Percentiles rank a stretch among this genome's conserved stretches.
Evolutionary conservation across 2,888 invertebrate genomes (phyloP).

Genomic region (Ectemnius lituratus): DNA sequence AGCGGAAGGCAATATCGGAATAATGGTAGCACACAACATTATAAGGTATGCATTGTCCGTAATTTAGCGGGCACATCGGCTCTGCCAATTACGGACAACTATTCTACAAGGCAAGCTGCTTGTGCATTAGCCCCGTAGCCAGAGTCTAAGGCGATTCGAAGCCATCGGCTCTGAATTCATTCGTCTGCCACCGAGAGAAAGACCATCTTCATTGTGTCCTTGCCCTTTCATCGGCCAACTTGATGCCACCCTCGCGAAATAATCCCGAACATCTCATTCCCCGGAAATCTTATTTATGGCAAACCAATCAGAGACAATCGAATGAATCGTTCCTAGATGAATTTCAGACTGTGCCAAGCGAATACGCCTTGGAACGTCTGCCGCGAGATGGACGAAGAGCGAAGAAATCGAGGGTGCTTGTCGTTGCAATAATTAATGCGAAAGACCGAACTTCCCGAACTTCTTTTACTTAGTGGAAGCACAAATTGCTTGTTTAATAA

Average conservation of each 20-base stretch:
- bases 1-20: constrained; percentile 46
- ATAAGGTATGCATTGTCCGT: constrained; percentile 66
- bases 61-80: constrained; percentile 67
- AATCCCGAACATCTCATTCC: constrained; percentile 19
- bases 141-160: constrained; percentile 55
- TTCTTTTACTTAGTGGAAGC: constrained; percentile 66
- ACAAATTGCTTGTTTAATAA: constrained; percentile 67
- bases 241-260: constrained; percentile 6
- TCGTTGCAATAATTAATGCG: constrained; percentile 59
- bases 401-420: constrained; percentile 41
- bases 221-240: constrained; percentile 9
- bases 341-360: constrained; percentile 6
- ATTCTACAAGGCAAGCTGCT: constrained; percentile 42
- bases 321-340: constrained; percentile 11
- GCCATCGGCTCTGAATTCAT: constrained; percentile 49
- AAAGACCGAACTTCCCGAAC: constrained; percentile 58
- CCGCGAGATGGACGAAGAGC: constrained; percentile 4
- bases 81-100: constrained; percentile 66
- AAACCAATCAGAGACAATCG: constrained; percentile 1
- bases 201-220: constrained; percentile 48
- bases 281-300: constrained; percentile 18
- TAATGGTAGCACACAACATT: constrained; percentile 60
- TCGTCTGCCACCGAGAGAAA: constrained; percentile 29
- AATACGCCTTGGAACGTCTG: background rate
- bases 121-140: constrained; percentile 34